Evolutionary conservation across 1,140 invertebrate genomes (phyloP).

Genomic region (Sitodiplosis mosellana): DNA sequence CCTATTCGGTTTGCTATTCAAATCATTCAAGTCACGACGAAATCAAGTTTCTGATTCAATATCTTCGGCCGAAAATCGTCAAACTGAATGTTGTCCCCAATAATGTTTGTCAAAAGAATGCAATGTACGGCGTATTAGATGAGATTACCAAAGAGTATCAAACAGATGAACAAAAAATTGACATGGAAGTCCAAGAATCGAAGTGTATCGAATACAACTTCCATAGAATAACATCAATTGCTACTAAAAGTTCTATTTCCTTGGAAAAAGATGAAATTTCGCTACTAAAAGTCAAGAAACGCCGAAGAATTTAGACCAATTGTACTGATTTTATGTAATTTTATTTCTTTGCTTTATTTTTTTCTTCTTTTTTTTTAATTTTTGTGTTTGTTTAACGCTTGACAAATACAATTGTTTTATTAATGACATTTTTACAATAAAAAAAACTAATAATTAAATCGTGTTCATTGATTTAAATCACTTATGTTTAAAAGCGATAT

Average conservation of each 20-base stretch:
- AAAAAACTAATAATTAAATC: not conserved
- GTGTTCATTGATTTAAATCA: not conserved
- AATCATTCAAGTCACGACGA: slow-evolving; percentile 41
- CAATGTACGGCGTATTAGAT: slow-evolving; percentile 11
- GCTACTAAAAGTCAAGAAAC: not conserved
- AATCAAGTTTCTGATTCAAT: slow-evolving; percentile 30
- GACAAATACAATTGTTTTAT: not conserved
- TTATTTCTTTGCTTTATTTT: not conserved
- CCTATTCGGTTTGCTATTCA: slow-evolving; percentile 37
- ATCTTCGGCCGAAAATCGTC: slow-evolving; percentile 31
- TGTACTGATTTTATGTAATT: not conserved
- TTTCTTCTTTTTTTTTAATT: not conserved
- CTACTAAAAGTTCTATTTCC: not conserved
- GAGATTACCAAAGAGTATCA: slow-evolving; percentile 1
- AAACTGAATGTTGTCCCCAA: slow-evolving; percentile 28
- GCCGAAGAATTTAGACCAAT: not conserved
- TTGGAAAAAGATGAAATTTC: not conserved
- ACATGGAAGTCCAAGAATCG: not conserved
- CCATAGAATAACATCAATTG: not conserved
- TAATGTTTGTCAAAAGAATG: slow-evolving; percentile 4
- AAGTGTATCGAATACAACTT: not conserved
- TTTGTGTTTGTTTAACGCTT: not conserved
- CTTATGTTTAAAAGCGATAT: not conserved
- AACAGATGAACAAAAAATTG: not conserved
- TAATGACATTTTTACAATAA: too few relatives aligned